Evolutionary conservation across 2,888 invertebrate genomes (phyloP), one percentile per base, ranked within the genome.

Genomic region (Thecocarcelia acutangulata): DNA sequence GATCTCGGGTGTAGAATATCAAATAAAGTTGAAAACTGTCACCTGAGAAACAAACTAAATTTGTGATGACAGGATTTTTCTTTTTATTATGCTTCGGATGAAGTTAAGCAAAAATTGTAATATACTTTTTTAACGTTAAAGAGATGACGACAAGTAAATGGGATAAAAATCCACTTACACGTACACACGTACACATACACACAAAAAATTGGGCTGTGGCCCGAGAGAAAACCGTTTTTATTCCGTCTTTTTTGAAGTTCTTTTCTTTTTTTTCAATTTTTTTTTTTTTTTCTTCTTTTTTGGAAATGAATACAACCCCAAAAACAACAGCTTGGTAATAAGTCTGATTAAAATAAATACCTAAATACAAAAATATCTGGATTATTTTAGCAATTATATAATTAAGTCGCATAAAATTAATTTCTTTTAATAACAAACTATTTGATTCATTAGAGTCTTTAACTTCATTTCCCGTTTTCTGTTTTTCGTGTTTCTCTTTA

Each of bases 171-270:
- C 64, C 24, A 70, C 54, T 24, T 68, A 58, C 52, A 63, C 46
- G n/a, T 24, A 80, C 42, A 46, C 50, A 74, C 15, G 11, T 12
- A 40, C 54, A 77, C 54, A 72, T 46, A 69, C 44, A 69, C 33
- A 44, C 58, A 70, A 54, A 77, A 68, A 64, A 64, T 82, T 77
- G 82, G 82, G 82, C 82, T 82, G 82, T 82, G 82, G 82, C 82
- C 54, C 78, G 70, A 82, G 82, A 82, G 82, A 52, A 74, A 64
- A 48, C 33, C 52, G 48, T 52, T 40, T 40, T 70, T 64, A 17
- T 70, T 59, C 37, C 66, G 21, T 56, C 56, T 44, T 11, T n/a
- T 11, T 19, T 40, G 37, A 63, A 72, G 52, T 58, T 48, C 48
- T 17, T 44, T 75, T 19, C 40, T 48, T n/a, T n/a, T n/a, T n/a